Evolutionary conservation across 2,888 invertebrate species (phyloP).

Genomic region (Aleiodes leptofemur): DNA sequence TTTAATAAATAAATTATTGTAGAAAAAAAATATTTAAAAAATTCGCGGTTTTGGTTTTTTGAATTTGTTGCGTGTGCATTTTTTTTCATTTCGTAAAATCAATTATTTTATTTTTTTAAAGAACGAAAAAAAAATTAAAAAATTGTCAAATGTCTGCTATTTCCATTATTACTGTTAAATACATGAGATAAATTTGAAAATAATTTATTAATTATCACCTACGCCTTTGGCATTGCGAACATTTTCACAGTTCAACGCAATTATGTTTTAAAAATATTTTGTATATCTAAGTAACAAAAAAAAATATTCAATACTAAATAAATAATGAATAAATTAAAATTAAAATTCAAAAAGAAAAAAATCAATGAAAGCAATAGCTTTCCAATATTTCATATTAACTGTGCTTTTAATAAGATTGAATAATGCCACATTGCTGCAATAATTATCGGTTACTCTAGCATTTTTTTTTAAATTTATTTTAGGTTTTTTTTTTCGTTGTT

Average conservation of each 20-base stretch:
- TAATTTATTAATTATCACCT: slow-evolving; percentile 25
- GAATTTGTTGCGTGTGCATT: no score
- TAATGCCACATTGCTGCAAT: slow-evolving; percentile 44
- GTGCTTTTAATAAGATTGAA: slow-evolving; percentile 48
- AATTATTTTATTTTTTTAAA: no score
- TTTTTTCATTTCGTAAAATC: no score
- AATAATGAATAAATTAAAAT: slow-evolving; percentile 47
- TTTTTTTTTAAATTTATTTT: slow-evolving; percentile 38
- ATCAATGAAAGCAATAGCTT: slow-evolving; percentile 38
- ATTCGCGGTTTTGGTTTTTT: no score
- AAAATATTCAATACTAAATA: slow-evolving; percentile 44
- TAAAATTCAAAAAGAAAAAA: slow-evolving; percentile 35
- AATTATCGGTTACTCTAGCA: slow-evolving; percentile 43
- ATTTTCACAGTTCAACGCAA: slow-evolving; percentile 19
- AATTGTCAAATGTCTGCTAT: no score
- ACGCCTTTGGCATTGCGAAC: slow-evolving; percentile 51
- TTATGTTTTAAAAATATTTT: neutral
- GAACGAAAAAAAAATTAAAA: no score
- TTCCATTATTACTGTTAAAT: no score
- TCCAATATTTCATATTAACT: slow-evolving; percentile 32
- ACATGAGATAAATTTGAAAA: neutral
- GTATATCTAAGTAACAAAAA: slow-evolving; percentile 44
- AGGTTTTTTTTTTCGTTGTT: slow-evolving; percentile 8
- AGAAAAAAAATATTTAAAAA: no score
- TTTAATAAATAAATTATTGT: no score